Base-by-base conservation (phyloP, 2,113 vertebrate species). In the Daboia siamensis region DNA sequence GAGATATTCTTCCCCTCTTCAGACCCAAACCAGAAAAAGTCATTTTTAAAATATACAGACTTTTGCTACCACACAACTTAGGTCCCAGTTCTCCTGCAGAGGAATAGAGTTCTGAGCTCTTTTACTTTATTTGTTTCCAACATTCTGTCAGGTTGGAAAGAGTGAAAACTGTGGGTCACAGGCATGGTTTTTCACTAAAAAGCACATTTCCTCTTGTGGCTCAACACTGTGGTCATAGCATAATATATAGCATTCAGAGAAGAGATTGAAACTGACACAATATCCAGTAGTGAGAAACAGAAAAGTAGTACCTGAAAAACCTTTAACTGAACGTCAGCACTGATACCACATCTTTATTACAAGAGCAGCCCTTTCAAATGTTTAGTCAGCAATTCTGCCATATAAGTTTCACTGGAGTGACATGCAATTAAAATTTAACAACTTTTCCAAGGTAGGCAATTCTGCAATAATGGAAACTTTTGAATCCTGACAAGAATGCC, bases 321-420 rank as follows among this genome's bases (percentile, higher is more conserved):
- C 84, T 93, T 90, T 90, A 64, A 87, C 84, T 90, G 51, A 56
- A 74, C 51, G 20, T 87, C 90, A 74, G 92, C 85, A 74, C 24
- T 80, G 84, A 88, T 87, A 90, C 80, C 88, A 85, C 39, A 87
- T 87, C 57, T 93, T 93, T 93, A 93, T 87, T 90, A 90, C 59
- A 93, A 87, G 59, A 93, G n/a, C 51, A 90, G 90, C 91, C 46
- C 26, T 91, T 93, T 93, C 64, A 91, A 21, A 56, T 88, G 90
- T 88, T 91, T 88, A 91, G 86, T 93, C 90, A 91, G 92, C 90
- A 93, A 87, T 29, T 48, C 89, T 93, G 89, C 64, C 90, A 80
- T 88, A 54, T 15, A 91, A 29, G 52, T n/a, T n/a, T 91, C 64
- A 88, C 61, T 88, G 39, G 39, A 91, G 29, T 91, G 92, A 93